These are phyloP conservation scores for Camponotus pennsylvanicus DNA, from an alignment of 1,140 invertebrate species.

Conservation along the genomic window DNA sequence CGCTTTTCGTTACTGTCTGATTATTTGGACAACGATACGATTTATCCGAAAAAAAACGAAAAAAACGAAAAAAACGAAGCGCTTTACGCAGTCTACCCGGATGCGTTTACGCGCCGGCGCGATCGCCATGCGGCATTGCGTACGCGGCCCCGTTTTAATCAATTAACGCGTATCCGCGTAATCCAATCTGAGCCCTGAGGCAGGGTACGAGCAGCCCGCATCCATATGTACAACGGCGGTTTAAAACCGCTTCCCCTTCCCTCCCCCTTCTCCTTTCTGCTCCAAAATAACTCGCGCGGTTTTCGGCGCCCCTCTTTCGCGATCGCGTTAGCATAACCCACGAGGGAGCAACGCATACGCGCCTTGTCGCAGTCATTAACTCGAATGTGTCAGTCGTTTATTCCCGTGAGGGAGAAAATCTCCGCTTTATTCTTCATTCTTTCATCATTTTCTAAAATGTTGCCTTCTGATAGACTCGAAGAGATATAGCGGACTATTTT, in stretches of 20 bases:
- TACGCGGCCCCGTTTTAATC: slow-evolving; percentile 77
- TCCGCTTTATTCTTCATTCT: neutral
- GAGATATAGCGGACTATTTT: neutral
- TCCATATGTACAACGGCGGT: slow-evolving; percentile 78
- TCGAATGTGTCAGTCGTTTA: slow-evolving; percentile 45
- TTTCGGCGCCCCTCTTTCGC: slow-evolving; percentile 57
- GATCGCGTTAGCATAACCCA: slow-evolving; percentile 49
- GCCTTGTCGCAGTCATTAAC: slow-evolving; percentile 53
- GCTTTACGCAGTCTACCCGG: slow-evolving; percentile 3
- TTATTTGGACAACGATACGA: neutral
- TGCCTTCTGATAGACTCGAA: neutral
- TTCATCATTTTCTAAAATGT: neutral
- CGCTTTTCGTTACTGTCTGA: neutral
- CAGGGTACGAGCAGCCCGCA: slow-evolving; percentile 68
- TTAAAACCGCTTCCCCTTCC: slow-evolving; percentile 66
- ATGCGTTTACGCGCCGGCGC: slow-evolving; percentile 20
- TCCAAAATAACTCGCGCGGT: slow-evolving; percentile 75
- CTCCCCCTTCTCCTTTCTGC: slow-evolving; percentile 1
- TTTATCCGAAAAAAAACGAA: slow-evolving; percentile 19
- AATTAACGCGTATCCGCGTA: slow-evolving; percentile 80
- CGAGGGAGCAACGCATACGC: slow-evolving; percentile 19
- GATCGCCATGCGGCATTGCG: slow-evolving; percentile 61
- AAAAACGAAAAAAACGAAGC: neutral
- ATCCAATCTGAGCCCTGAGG: slow-evolving; percentile 76
- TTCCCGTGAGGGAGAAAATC: slow-evolving; percentile 19